phyloP scores from a whole-genome alignment of 2,797 vertebrate genomes.

The Arrhamphus sclerolepis region DNA sequence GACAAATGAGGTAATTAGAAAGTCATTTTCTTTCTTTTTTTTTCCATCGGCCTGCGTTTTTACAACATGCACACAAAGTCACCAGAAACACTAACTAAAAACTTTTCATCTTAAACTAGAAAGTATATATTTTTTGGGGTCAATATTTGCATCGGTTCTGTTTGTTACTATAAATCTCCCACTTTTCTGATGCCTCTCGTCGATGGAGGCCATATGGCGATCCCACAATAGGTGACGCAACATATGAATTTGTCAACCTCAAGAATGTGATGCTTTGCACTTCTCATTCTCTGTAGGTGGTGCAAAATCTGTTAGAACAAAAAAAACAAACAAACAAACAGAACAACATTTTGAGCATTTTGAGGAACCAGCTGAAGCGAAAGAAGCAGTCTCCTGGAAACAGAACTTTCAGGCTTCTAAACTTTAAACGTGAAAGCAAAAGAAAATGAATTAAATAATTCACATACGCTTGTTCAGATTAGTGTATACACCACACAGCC shows the following conservation, averaged over 20 bases:
- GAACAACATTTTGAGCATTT: not conserved
- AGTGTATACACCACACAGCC: too few relatives aligned
- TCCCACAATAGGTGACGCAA: slow-evolving; percentile 21
- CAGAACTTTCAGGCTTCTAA: too few relatives aligned
- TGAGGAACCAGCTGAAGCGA: not conserved
- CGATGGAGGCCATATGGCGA: slow-evolving; percentile 39
- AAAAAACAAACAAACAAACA: not conserved
- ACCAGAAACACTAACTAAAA: not conserved
- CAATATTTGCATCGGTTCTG: slow-evolving; percentile 5
- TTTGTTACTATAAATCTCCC: not conserved
- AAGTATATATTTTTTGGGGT: not conserved
- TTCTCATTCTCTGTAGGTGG: slow-evolving; percentile 48
- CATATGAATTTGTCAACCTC: slow-evolving; percentile 34
- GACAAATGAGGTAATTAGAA: too few relatives aligned
- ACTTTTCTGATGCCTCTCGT: not conserved
- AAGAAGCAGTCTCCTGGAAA: too few relatives aligned
- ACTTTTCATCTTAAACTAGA: not conserved
- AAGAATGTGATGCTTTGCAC: slow-evolving; percentile 18
- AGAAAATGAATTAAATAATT: too few relatives aligned
- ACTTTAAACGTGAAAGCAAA: too few relatives aligned
- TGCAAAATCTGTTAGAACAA: slow-evolving; percentile 34
- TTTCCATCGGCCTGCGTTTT: too few relatives aligned
- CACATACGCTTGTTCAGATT: too few relatives aligned
- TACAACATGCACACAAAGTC: too few relatives aligned
- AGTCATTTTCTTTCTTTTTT: too few relatives aligned